Evolutionary conservation across 2,797 vertebrate genomes (phyloP).

Genomic region (Myripristis murdjan): DNA sequence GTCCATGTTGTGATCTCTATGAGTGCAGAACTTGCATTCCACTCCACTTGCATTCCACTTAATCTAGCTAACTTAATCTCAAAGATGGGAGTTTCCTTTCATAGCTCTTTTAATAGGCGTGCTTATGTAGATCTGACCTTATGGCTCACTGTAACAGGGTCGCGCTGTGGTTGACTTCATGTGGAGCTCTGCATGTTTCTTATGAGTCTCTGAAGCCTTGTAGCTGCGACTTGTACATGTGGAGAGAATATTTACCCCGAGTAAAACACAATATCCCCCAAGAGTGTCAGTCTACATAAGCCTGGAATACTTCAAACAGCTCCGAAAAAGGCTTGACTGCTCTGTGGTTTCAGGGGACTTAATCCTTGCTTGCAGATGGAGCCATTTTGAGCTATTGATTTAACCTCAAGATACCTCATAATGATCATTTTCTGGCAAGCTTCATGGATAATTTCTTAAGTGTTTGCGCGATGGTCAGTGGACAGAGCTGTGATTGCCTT

Average conservation of each 20-base stretch:
- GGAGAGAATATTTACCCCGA: constrained; percentile 32
- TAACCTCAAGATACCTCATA: constrained; percentile 44
- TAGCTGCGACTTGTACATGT: constrained; percentile 32
- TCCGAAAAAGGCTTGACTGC: constrained; percentile 23
- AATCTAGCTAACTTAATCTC: neutral
- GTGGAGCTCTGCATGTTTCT: constrained; percentile 19
- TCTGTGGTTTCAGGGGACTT: constrained; percentile 44
- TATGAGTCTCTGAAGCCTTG: constrained; percentile 10
- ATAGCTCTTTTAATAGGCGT: neutral
- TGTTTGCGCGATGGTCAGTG: constrained; percentile 24
- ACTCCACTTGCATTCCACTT: neutral
- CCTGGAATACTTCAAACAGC: constrained; percentile 48
- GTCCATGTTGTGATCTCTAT: neutral
- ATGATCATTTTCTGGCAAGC: constrained; percentile 55
- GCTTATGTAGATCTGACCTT: constrained; percentile 12
- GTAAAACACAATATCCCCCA: constrained; percentile 54
- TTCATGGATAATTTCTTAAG: constrained; percentile 27
- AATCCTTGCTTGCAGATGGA: constrained; percentile 63
- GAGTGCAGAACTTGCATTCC: constrained; percentile 4
- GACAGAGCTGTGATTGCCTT: constrained; percentile 17
- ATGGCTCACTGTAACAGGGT: constrained; percentile 12
- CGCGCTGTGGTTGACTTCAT: constrained; percentile 33
- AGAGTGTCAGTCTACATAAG: constrained; percentile 53
- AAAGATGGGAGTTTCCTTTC: constrained; percentile 4
- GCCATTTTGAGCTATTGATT: constrained; percentile 64